Evolutionary conservation across 2,113 vertebrate genomes (phyloP), one percentile per base, ranked within the genome.

Genomic region (Melanocharis versteri): DNA sequence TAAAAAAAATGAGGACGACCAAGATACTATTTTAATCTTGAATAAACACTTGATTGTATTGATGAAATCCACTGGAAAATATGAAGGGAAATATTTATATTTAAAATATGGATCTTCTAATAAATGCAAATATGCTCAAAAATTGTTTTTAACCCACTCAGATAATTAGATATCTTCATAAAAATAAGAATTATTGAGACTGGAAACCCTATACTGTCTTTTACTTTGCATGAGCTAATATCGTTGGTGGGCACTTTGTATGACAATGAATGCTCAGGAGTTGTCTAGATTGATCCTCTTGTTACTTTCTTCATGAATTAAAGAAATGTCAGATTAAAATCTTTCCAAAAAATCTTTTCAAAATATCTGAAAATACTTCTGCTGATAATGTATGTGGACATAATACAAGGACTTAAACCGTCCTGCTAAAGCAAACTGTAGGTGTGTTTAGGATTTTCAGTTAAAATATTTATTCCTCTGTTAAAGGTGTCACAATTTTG

Each of bases 31-130:
- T 15, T 42, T 60, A 83, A 60, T 80, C 4, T 48, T 44, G 15
- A 69, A 69, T 37, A 47, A 53, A 40, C 7, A 9, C 10, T 60
- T 57, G 13, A 14, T 23, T 77, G 2, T 22, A 30, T 26, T 22
- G 53, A 58, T 39, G 64, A 89, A 77, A 80, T 22, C 4, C 20
- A 16, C 4, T 31, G 7, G 19, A 65, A 96, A 80, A 82, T 2
- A 61, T 11, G 7, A 58, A 69, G 15, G 3, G 2, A 56, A 86
- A 57, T 48, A 40, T 44, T 39, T 42, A 30, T n/a, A 22, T 6
- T n/a, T 6, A 64, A 30, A 72, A 69, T 22, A 73, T 0, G 6
- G 10, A 10, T 10, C 27, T 24, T 73, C 50, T 4, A 0, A 15
- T 31, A 40, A 35, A 23, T 12, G 9, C 17, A 78, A 48, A 40